phyloP scores from a whole-genome alignment of 2,113 vertebrate genomes.

The Microcebus griseorufus region DNA sequence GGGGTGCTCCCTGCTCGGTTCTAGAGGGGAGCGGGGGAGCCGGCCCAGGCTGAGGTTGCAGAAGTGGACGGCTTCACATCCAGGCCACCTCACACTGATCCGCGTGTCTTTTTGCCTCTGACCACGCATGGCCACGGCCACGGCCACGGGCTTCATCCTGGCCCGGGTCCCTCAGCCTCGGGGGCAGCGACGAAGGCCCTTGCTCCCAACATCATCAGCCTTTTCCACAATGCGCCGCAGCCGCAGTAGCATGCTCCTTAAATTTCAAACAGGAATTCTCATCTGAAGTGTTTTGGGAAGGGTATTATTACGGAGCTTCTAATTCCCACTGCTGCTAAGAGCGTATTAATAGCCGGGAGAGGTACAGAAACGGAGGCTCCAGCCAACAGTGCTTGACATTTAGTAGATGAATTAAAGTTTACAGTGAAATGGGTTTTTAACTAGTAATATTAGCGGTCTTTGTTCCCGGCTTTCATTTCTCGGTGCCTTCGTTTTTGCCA shows the following conservation, averaged over 20 bases:
- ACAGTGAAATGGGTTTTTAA: constrained; percentile 67
- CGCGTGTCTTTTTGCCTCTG: constrained; percentile 56
- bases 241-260: constrained; percentile 76
- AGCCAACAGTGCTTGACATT: constrained; percentile 72
- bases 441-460: constrained; percentile 53
- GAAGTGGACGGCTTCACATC: constrained; percentile 66
- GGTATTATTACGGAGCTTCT: constrained; percentile 75
- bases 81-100: constrained; percentile 10
- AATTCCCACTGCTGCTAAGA: constrained; percentile 76
- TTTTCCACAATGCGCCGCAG: constrained; percentile 68
- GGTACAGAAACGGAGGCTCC: constrained; percentile 51
- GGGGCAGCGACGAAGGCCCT: constrained; percentile 71
- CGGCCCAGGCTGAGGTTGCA: background rate
- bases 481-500: rapidly evolving
- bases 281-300: constrained; percentile 78
- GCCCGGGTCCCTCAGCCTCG: constrained; percentile 59
- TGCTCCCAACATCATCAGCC: constrained; percentile 21
- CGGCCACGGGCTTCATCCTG: constrained; percentile 50
- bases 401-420: constrained; percentile 76
- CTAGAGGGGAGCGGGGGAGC: background rate
- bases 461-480: background rate
- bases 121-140: constrained; percentile 30
- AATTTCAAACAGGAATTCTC: constrained; percentile 76
- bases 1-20: constrained; percentile 39
- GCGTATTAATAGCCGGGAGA: constrained; percentile 72